A percentile compares a stretch with the other conserved stretches of the same genome.
Evolutionary conservation across 1,140 invertebrate species (phyloP).

Genomic region (Cylas formicarius): DNA sequence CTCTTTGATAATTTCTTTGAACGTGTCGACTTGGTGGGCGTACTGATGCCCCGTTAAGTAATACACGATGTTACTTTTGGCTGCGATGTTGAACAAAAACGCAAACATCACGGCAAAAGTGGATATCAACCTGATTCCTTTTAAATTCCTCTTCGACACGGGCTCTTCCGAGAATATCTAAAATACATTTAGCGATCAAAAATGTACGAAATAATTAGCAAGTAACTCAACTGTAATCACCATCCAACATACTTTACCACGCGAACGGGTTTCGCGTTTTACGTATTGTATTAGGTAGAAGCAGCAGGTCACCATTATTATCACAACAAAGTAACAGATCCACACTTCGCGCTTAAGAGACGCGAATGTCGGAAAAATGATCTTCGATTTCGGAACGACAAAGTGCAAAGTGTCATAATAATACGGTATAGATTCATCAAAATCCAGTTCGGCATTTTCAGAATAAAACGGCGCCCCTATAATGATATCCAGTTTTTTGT

Average conservation of each 20-base stretch:
- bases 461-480: conserved; percentile 1
- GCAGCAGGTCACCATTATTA: too few species aligned
- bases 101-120: not conserved
- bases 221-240: too few species aligned
- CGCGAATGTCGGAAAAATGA: not conserved
- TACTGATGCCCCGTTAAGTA: conserved; percentile 1
- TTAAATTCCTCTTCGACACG: not conserved
- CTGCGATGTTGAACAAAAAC: not conserved
- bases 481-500: not conserved
- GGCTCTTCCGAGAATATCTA: not conserved
- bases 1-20: not conserved
- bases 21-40: not conserved
- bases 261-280: too few species aligned
- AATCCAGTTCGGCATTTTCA: conserved; percentile 2
- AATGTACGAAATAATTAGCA: too few species aligned
- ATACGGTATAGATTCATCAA: not conserved
- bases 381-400: conserved; percentile 1
- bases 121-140: too few species aligned
- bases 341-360: not conserved
- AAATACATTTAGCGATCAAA: too few species aligned
- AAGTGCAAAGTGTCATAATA: not conserved
- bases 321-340: too few species aligned
- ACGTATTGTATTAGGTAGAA: too few species aligned
- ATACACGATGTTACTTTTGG: not conserved
- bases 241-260: too few species aligned